Evolutionary conservation across 2,888 invertebrate genomes (phyloP).

Genomic region (Boloria euphrosyne): DNA sequence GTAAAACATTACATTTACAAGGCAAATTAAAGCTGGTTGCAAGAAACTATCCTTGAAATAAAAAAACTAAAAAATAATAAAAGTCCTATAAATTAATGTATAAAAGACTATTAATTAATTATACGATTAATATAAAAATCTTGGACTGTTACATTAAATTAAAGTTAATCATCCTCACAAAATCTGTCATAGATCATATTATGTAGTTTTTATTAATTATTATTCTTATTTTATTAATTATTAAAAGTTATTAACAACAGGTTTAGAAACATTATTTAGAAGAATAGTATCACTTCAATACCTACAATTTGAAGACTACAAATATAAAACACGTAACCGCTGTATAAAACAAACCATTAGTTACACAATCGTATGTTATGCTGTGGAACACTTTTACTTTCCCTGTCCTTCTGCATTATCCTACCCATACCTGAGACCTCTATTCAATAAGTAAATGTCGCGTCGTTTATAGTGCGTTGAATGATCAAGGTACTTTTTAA

Average conservation of each 20-base stretch:
- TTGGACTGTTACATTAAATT: too few relatives aligned
- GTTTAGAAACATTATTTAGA: constrained; percentile 7
- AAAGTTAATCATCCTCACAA: too few relatives aligned
- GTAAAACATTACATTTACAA: too few relatives aligned
- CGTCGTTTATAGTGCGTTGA: background rate
- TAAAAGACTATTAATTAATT: too few relatives aligned
- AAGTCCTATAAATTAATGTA: too few relatives aligned
- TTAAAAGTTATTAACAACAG: too few relatives aligned
- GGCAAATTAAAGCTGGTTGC: too few relatives aligned
- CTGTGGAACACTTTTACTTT: constrained; percentile 13
- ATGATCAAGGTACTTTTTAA: background rate
- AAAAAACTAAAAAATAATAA: too few relatives aligned
- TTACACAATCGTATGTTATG: constrained; percentile 5
- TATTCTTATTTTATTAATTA: too few relatives aligned
- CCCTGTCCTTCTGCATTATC: constrained; percentile 1
- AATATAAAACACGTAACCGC: background rate
- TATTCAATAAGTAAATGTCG: constrained; percentile 11
- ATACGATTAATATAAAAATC: too few relatives aligned
- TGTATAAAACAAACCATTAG: constrained; percentile 9
- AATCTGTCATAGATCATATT: background rate
- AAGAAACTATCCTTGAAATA: too few relatives aligned
- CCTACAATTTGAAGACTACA: background rate
- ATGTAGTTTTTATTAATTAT: too few relatives aligned
- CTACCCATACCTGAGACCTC: background rate
- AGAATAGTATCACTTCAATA: background rate